Base-by-base conservation (phyloP, 1,140 invertebrate species). In the Ceratitis capitata region DNA sequence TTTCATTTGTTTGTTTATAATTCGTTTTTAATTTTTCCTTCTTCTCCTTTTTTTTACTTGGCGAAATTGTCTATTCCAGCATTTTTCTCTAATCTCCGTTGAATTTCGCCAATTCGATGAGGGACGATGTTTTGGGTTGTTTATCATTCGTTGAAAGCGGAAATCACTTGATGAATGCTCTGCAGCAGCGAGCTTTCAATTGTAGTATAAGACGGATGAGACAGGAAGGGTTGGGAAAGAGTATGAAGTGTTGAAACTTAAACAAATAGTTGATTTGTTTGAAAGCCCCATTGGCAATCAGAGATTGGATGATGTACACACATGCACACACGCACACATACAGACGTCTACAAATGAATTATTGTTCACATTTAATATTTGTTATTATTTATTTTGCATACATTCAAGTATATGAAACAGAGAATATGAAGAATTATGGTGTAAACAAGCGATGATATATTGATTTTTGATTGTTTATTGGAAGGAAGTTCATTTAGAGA, bases 191-290 rank as follows among this genome's bases (percentile, higher is more conserved):
- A 16, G 61, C 16, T 16, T 69, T 39, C 61, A 53, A 53, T 53
- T 53, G 51, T 53, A 53, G 14, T 12, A n/a, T n/a, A n/a, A n/a
- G n/a, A n/a, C n/a, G n/a, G n/a, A 1, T 19, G 16, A 19, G 1
- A 53, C 12, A 0, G 16, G 3, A 29, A 35, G n/a, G 14, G 7
- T 19, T 12, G 49, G n/a, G 16, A 14, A 45, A 78, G 69, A 26
- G 9, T 78, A 78, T 78, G 69, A 78, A 78, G 69, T 78, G 69
- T 12, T 78, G 69, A 78, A 45, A 78, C 45, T 78, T 45, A 78
- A 78, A 78, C 69, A 78, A 78, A 78, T 78, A 12, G 69, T 23
- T 78, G 69, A 78, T 78, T 78, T 78, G 69, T 78, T 78, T 78
- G 69, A 78, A 78, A 78, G 69, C 69, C 16, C n/a, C n/a, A n/a